phyloP scores from a whole-genome alignment of 2,113 vertebrate genomes.

The Pelmatolapia mariae region DNA sequence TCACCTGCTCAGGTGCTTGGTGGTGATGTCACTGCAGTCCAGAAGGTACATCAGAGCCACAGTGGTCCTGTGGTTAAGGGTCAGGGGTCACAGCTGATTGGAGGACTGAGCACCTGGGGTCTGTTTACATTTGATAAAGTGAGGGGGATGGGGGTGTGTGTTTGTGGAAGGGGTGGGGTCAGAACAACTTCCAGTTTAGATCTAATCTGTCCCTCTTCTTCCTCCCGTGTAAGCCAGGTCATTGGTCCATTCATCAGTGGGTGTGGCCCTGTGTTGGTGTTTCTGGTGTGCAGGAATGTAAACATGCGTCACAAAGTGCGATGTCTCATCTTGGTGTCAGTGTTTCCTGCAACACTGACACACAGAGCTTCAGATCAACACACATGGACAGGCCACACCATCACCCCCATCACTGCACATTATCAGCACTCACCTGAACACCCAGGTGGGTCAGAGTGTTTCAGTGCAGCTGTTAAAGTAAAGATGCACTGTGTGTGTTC shows the following conservation, averaged over 20 bases:
- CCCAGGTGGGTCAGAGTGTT: neutral
- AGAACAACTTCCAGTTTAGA: neutral
- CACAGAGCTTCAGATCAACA: neutral
- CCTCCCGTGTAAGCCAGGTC: neutral
- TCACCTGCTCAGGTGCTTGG: neutral
- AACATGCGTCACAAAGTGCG: neutral
- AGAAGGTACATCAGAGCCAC: neutral
- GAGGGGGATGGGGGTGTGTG: neutral
- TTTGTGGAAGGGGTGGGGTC: neutral
- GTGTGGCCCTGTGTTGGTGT: neutral
- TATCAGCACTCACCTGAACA: neutral
- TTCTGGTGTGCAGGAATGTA: neutral
- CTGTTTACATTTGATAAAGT: neutral
- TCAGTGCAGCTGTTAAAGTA: neutral
- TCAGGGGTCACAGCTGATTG: slow-evolving; percentile 24
- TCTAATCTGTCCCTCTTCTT: neutral
- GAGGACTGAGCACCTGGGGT: slow-evolving; percentile 29
- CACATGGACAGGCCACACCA: neutral
- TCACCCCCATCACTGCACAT: neutral
- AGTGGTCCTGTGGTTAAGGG: neutral
- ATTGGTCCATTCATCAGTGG: neutral
- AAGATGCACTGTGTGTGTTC: neutral
- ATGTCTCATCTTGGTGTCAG: neutral
- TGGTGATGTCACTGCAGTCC: neutral
- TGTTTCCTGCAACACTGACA: neutral